Base-by-base conservation (phyloP, 2,888 invertebrate species). In the Scrobipalpa atriplicella region DNA sequence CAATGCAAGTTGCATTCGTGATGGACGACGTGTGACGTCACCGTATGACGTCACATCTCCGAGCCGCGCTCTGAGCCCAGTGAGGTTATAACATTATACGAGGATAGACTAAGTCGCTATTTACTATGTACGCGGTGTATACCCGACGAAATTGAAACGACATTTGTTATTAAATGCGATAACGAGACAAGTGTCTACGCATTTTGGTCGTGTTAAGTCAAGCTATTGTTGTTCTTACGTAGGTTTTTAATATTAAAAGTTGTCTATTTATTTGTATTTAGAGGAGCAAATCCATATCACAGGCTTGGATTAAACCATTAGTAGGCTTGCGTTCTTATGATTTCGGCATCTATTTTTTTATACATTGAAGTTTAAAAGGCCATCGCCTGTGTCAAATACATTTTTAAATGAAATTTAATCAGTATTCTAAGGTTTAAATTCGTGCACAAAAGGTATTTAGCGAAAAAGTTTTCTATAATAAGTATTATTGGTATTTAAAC, bases 1-100 rank as follows among this genome's bases (percentile, higher is more conserved):
- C 91, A 87, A 92, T 92, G 92, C 91, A 83, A 70, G 89, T 92
- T 76, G 92, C 92, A 89, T 92, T 92, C 78, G 92, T 92, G 91
- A 85, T 92, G 92, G 86, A 92, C 80, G 90, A 85, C 87, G 92
- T 92, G 72, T 92, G 86, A 92, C 84, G 85, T 86, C 82, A 69
- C 70, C 68, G 75, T 82, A 38, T 58, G 81, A 75, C 80, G 82
- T 83, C 78, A 77, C 66, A 1, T 0, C 41, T 39, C 19, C 38
- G 38, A 43, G 65, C 69, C 62, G 66, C 58, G 64, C 64, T 69
- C 65, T 64, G 18, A 68, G 70, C 69, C 76, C 73, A 79, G 77
- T 79, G 77, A 75, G 70, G 77, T 75, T 74, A 66, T 69, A 72
- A 47, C 16, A 47, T 47, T 60, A 69, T 63, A 71, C 70, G 72